Conservation (phyloP, 2,113 vertebrate species). For the Scalopus aquaticus region DNA sequence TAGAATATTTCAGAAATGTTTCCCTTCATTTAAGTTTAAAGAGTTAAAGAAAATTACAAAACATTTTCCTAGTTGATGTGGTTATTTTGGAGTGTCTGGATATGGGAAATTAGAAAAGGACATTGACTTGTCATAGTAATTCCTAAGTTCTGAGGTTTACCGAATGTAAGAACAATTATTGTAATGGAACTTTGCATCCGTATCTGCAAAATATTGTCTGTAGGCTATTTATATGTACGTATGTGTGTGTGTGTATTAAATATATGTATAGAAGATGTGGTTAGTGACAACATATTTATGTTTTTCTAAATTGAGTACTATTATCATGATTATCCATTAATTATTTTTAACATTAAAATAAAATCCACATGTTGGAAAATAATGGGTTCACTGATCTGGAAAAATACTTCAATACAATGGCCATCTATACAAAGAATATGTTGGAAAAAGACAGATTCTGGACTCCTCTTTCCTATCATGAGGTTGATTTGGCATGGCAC, state of each 20-base stretch:
- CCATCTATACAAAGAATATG: not conserved
- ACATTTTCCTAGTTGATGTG: not conserved
- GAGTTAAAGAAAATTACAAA: slow-evolving; percentile 17
- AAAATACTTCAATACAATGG: not conserved
- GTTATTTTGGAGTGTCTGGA: not conserved
- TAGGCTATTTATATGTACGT: not conserved
- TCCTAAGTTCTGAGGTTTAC: not conserved
- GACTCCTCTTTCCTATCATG: not conserved
- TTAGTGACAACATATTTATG: not conserved
- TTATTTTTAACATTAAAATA: not conserved
- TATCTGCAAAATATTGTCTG: not conserved
- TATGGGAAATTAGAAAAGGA: not conserved
- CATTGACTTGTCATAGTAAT: not conserved
- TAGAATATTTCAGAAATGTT: not conserved
- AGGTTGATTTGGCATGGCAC: not conserved
- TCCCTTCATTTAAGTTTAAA: not conserved
- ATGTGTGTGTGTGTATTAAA: not conserved
- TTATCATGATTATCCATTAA: not conserved
- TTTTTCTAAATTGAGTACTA: not conserved
- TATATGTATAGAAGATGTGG: not conserved
- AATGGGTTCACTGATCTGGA: not conserved
- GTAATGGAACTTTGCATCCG: not conserved
- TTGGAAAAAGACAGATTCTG: not conserved
- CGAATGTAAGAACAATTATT: not conserved
- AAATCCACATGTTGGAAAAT: not conserved